Evolutionary conservation across 1,140 invertebrate genomes (phyloP), one percentile per base, ranked within the genome.

Genomic region (Melipona quadrifasciata): DNA sequence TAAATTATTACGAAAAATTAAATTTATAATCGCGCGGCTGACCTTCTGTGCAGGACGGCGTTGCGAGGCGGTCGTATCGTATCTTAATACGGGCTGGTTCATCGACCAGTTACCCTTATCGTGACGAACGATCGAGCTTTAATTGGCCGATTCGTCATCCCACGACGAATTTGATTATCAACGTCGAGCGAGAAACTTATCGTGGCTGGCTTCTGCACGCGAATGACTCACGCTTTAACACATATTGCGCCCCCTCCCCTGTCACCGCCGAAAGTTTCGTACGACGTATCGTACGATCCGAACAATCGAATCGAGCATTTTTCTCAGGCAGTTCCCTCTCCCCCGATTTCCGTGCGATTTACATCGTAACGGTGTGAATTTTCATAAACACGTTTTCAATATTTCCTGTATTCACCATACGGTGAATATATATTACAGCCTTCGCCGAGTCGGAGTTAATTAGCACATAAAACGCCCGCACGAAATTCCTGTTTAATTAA

Each of bases 61-160:
- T 88, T 89, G 80, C 51, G 83, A 82, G 82, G 39, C 65, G 67
- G 73, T 55, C 17, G 34, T 68, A 76, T 83, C 76, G 80, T 88
- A 90, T 82, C 79, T 80, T 88, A 90, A 88, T 90, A 90, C 67
- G 75, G 75, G 86, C 53, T 85, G 82, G 90, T 90, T 91, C 91
- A 94, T 94, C 93, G 92, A 91, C 91, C 92, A 91, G 91, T 90
- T 91, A 89, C 86, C 86, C 90, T 94, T 94, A 94, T 95, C 94
- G 86, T 86, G 85, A 86, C 87, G 87, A 88, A 91, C 90, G 92
- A 95, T 94, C 94, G 91, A 88, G 91, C 93, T 94, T 94, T 95
- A 94, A 94, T 95, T 95, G 93, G 93, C 89, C 93, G 93, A 94
- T 95, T 95, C 94, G 94, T 94, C 93, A 95, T 94, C 92, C 92